A percentile compares a stretch with the other conserved stretches of the same genome.
phyloP scores from a whole-genome alignment of 92 coral and sea anemone species.

The Pocillopora meandrina region DNA sequence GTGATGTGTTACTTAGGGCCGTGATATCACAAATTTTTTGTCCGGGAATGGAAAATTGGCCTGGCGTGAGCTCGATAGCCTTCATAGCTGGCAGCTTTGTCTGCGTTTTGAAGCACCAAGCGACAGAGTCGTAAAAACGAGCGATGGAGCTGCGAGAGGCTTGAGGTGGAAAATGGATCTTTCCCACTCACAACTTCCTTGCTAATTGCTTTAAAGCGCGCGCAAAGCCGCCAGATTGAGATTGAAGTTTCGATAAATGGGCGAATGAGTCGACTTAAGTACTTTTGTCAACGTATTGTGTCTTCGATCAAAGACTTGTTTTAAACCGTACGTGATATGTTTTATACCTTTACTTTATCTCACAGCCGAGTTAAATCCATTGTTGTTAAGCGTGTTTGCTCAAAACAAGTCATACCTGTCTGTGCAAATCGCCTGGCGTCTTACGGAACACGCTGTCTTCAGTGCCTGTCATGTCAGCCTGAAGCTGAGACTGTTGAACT shows the following conservation, averaged over 20 bases:
- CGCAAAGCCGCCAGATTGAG: too few species aligned
- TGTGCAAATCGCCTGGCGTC: constrained; percentile 61
- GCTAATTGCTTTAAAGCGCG: too few species aligned
- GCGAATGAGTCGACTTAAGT: neutral
- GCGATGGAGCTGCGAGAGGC: too few species aligned
- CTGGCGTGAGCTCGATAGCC: neutral
- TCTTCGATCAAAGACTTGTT: neutral
- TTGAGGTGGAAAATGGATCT: too few species aligned
- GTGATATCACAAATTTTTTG: too few species aligned
- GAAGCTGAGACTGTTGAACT: constrained; percentile 50
- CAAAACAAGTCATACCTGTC: constrained; percentile 59
- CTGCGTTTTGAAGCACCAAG: too few species aligned
- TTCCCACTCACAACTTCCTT: too few species aligned
- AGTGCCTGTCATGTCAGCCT: constrained; percentile 45
- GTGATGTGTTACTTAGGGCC: too few species aligned
- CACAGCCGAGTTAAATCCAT: constrained; percentile 37
- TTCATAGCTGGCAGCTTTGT: too few species aligned
- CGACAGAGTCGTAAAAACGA: too few species aligned
- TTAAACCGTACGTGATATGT: neutral
- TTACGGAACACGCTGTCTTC: constrained; percentile 60
- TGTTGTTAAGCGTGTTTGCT: constrained; percentile 61
- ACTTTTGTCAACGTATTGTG: neutral
- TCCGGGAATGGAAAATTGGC: too few species aligned
- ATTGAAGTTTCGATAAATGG: neutral
- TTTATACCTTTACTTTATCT: neutral